Evolutionary conservation across 2,797 vertebrate genomes (phyloP).

Genomic region (Apodemus agrarius): DNA sequence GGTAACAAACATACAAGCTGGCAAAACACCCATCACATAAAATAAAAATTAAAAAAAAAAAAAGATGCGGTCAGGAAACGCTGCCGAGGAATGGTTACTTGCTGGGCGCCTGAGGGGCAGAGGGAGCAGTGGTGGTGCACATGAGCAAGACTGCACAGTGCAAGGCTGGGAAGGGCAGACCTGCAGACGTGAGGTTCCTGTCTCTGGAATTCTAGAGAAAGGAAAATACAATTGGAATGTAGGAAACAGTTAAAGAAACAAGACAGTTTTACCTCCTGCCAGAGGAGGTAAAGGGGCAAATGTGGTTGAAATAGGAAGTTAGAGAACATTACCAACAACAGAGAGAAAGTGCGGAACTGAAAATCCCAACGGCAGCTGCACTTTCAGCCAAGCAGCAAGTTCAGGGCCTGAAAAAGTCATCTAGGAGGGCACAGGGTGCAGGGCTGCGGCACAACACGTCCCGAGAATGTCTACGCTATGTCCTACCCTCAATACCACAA

Average conservation of each 20-base stretch:
- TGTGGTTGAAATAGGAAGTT: fast-evolving
- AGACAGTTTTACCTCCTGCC: too few relatives aligned
- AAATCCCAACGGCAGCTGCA: not conserved
- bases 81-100: not conserved
- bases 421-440: not conserved
- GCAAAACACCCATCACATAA: not conserved
- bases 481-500: not conserved
- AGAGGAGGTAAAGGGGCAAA: not conserved
- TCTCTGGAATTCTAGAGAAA: not conserved
- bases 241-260: not conserved
- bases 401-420: not conserved
- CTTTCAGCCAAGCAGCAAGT: not conserved
- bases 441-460: too few relatives aligned
- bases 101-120: not conserved
- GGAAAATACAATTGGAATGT: not conserved
- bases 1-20: not conserved
- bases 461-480: not conserved
- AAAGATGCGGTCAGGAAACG: not conserved
- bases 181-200: fast-evolving
- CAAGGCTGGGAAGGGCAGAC: fast-evolving
- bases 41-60: not conserved
- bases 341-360: not conserved
- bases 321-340: fast-evolving
- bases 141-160: not conserved
- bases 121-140: not conserved